Percentiles rank a stretch among this genome's conserved stretches.
These are phyloP conservation scores for Indicator indicator DNA, from an alignment of 2,113 vertebrate genomes.

Conservation along the genomic window DNA sequence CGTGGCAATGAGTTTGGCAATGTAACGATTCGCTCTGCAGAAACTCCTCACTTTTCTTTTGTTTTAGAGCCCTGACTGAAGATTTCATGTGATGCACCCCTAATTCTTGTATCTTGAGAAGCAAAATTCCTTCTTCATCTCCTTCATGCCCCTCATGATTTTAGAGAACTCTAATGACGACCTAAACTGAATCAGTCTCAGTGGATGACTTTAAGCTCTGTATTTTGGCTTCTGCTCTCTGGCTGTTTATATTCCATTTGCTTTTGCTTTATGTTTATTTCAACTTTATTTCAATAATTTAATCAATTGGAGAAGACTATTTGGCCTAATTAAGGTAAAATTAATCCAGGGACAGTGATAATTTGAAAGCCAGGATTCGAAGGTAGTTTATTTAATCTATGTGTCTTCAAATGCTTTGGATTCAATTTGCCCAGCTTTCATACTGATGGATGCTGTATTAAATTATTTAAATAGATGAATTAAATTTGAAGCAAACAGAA, in stretches of 20 bases:
- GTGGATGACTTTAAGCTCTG: not conserved
- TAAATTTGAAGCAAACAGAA: constrained; percentile 61
- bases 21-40: not conserved
- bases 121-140: not conserved
- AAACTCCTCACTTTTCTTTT: not conserved
- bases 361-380: constrained; percentile 50
- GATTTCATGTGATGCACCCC: not conserved
- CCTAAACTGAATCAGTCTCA: not conserved
- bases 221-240: not conserved
- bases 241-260: constrained; percentile 19
- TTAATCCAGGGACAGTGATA: constrained; percentile 51
- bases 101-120: not conserved
- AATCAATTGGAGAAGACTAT: constrained; percentile 46
- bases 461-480: constrained; percentile 69
- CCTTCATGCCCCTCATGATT: not conserved
- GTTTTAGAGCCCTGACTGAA: not conserved
- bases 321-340: constrained; percentile 59
- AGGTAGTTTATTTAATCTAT: constrained; percentile 65
- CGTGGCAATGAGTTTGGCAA: not conserved
- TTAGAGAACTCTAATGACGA: not conserved
- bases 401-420: constrained; percentile 60
- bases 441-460: constrained; percentile 57
- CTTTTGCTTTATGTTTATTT: constrained; percentile 51
- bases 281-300: constrained; percentile 53
- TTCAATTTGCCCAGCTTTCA: constrained; percentile 61